These are phyloP conservation scores for Tringa solitaria DNA, from an alignment of 2,113 vertebrate species.

Conservation along the genomic window DNA sequence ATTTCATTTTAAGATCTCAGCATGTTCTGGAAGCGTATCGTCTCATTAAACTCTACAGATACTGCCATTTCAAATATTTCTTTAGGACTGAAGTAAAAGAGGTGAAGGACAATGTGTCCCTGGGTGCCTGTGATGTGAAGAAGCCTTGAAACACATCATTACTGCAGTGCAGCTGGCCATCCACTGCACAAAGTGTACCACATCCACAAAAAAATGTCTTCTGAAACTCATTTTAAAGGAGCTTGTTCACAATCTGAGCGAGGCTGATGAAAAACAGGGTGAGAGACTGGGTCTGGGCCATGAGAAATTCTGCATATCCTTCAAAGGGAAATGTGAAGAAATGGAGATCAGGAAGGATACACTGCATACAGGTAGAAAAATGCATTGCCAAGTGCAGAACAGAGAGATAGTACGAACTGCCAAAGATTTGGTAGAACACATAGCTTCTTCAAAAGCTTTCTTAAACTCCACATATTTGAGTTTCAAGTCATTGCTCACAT, in stretches of 20 bases:
- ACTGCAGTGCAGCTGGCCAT: background rate
- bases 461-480: background rate
- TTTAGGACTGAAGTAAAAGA: background rate
- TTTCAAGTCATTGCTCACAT: background rate
- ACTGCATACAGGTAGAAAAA: background rate
- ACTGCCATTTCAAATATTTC: background rate
- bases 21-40: background rate
- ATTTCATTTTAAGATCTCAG: background rate
- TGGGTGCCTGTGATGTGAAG: background rate
- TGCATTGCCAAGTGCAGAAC: background rate
- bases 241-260: background rate
- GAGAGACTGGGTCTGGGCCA: background rate
- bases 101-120: background rate
- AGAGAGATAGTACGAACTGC: background rate
- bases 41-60: background rate
- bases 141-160: background rate
- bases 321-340: background rate
- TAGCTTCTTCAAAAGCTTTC: background rate
- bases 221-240: background rate
- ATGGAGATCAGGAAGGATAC: background rate
- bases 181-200: background rate
- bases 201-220: background rate
- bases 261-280: background rate
- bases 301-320: background rate
- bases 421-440: background rate